A percentile compares a stretch with the other conserved stretches of the same genome.
Conservation (phyloP, 1,140 invertebrate genomes). For the Aradophagus sp. region DNA sequence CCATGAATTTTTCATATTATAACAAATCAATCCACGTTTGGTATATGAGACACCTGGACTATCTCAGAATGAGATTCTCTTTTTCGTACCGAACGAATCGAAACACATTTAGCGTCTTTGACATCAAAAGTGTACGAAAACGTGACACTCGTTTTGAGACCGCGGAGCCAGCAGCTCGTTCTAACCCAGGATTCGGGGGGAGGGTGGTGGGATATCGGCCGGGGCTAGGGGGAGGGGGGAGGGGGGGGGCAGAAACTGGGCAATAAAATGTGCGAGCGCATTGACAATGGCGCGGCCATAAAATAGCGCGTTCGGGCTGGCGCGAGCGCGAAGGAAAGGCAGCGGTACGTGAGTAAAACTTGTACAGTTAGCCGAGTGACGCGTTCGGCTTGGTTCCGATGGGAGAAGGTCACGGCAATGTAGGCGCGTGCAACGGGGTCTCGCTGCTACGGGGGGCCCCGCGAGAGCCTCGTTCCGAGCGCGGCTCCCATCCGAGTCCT, state of each 20-base stretch:
- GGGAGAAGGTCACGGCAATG: slow-evolving; percentile 62
- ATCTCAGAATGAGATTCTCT: no score
- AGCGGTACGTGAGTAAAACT: slow-evolving; percentile 56
- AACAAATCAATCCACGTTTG: no score
- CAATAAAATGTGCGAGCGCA: slow-evolving; percentile 37
- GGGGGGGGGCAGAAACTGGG: slow-evolving; percentile 8
- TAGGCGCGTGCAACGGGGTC: slow-evolving; percentile 61
- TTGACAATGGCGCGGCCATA: slow-evolving; percentile 33
- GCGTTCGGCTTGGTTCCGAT: slow-evolving; percentile 65
- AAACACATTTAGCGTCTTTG: no score
- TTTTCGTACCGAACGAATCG: no score
- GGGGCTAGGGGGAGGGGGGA: no score
- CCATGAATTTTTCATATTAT: no score
- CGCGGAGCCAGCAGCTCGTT: no score
- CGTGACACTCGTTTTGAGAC: no score
- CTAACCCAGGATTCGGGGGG: no score
- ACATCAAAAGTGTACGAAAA: no score
- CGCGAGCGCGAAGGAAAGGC: slow-evolving; percentile 50
- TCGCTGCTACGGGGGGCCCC: slow-evolving; percentile 62
- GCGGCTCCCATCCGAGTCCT: slow-evolving; percentile 60
- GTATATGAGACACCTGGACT: no score
- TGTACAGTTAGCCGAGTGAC: slow-evolving; percentile 72
- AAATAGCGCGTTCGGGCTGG: slow-evolving; percentile 45
- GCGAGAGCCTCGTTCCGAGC: slow-evolving; percentile 63
- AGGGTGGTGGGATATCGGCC: no score